phyloP scores from a whole-genome alignment of 2,888 invertebrate species.

The Catocala fraxini region DNA sequence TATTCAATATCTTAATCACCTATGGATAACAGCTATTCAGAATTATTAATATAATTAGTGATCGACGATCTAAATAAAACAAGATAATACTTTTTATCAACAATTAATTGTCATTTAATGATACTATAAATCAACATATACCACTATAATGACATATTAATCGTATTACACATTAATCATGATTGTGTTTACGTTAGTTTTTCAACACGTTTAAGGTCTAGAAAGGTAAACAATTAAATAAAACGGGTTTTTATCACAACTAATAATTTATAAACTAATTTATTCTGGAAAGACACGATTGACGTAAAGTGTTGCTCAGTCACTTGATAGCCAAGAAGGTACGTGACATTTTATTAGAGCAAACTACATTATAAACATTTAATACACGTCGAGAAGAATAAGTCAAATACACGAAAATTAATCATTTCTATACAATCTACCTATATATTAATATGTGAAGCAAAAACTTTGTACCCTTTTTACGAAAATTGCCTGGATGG shows the following conservation, averaged over 20 bases:
- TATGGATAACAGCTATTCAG: slow-evolving; percentile 13
- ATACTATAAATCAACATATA: slow-evolving; percentile 18
- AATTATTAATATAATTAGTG: slow-evolving; percentile 1
- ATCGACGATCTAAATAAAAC: slow-evolving; percentile 28
- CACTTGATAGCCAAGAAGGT: no score
- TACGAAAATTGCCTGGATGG: no score
- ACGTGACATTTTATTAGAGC: no score
- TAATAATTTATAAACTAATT: slow-evolving; percentile 9
- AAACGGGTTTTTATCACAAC: slow-evolving; percentile 12
- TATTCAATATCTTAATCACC: slow-evolving; percentile 17
- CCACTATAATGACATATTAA: slow-evolving; percentile 18
- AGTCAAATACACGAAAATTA: no score
- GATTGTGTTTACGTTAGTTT: slow-evolving; percentile 24
- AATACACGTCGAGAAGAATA: no score
- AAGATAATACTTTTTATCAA: slow-evolving; percentile 21
- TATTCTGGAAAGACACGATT: slow-evolving; percentile 18
- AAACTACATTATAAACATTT: no score
- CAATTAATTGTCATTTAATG: slow-evolving; percentile 21
- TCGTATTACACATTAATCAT: slow-evolving; percentile 12
- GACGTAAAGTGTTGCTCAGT: background rate
- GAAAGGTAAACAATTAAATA: slow-evolving; percentile 19
- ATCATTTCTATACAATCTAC: no score
- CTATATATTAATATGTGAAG: no score
- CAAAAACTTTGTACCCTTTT: no score
- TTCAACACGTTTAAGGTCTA: slow-evolving; percentile 4